phyloP scores from a whole-genome alignment of 2,113 vertebrate species.

The Phalacrocorax pelagicus region DNA sequence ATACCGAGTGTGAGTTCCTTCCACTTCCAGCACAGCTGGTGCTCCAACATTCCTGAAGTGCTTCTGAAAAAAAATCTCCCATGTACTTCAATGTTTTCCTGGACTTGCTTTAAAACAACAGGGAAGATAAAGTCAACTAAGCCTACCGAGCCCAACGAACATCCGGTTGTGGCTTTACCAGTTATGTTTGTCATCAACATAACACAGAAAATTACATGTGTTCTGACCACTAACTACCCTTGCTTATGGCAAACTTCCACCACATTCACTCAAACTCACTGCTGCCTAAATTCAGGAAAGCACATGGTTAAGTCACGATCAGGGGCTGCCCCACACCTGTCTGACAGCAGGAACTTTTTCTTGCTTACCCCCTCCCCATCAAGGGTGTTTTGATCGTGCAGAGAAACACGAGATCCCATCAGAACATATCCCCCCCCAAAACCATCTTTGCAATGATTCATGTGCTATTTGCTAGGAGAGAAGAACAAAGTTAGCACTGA shows the following conservation, averaged over 20 bases:
- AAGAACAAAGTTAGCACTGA: background rate
- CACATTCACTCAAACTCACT: background rate
- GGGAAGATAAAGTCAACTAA: background rate
- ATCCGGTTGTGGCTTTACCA: background rate
- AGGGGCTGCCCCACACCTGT: background rate
- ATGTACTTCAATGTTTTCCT: background rate
- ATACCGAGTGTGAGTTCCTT: background rate
- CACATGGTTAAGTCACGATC: background rate
- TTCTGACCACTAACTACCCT: background rate
- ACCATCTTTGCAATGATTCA: background rate
- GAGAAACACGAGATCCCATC: background rate
- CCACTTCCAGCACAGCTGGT: background rate
- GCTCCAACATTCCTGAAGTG: background rate
- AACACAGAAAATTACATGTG: background rate
- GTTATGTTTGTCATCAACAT: background rate
- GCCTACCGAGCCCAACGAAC: background rate
- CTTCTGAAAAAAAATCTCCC: background rate
- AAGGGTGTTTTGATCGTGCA: background rate
- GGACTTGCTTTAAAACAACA: background rate
- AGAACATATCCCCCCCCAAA: background rate
- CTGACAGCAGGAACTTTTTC: background rate
- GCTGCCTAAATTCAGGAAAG: slow-evolving; percentile 28
- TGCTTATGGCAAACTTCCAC: background rate
- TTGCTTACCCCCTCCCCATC: background rate
- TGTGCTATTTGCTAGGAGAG: background rate